These are phyloP conservation scores for Poecilia wingei DNA, from an alignment of 2,797 vertebrate genomes.

Conservation along the genomic window DNA sequence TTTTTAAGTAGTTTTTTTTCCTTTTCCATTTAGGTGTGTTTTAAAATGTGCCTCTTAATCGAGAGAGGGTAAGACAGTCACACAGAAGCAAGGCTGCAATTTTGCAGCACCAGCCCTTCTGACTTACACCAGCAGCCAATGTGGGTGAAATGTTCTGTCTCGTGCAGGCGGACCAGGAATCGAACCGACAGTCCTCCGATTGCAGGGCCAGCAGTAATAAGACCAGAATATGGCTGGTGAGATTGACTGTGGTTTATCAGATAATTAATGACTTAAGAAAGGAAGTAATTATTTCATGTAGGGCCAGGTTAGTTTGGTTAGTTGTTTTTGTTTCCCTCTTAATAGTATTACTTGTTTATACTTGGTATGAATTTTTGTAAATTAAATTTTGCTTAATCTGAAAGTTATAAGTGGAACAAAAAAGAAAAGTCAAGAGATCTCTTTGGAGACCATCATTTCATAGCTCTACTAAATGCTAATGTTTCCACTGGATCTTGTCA, in stretches of 20 bases:
- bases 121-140: too few relatives aligned
- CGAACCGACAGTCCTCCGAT: too few relatives aligned
- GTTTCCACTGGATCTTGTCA: not conserved
- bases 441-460: not conserved
- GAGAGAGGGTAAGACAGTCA: too few relatives aligned
- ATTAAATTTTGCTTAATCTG: not conserved
- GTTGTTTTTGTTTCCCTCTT: too few relatives aligned
- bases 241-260: not conserved
- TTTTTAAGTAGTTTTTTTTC: not conserved
- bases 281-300: not conserved
- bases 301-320: not conserved
- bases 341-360: not conserved
- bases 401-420: not conserved
- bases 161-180: too few relatives aligned
- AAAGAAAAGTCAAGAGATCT: not conserved
- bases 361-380: too few relatives aligned
- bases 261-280: not conserved
- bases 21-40: not conserved
- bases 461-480: not conserved
- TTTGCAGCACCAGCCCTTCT: too few relatives aligned
- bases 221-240: not conserved
- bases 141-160: too few relatives aligned
- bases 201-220: not conserved
- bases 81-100: too few relatives aligned
- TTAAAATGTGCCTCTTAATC: not conserved